These are phyloP conservation scores for Xiphydria camelus DNA, from an alignment of 2,888 invertebrate species.

Conservation along the genomic window DNA sequence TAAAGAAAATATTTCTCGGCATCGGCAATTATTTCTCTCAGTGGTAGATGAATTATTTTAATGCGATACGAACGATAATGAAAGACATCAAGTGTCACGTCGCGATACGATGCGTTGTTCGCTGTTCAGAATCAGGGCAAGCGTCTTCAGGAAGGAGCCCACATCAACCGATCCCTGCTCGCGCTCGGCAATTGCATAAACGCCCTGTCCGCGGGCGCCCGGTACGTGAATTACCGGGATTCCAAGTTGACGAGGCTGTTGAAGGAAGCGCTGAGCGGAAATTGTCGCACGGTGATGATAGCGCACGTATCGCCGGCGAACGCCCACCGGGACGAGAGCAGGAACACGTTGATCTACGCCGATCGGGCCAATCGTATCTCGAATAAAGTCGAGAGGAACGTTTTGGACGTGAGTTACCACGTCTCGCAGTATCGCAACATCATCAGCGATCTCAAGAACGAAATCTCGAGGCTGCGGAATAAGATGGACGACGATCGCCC, in stretches of 20 bases:
- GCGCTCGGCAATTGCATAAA: slow-evolving; percentile 96
- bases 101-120: neutral
- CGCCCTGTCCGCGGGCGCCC: slow-evolving; percentile 81
- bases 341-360: slow-evolving; percentile 92
- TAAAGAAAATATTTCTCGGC: no score
- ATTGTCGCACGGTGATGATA: slow-evolving; percentile 96
- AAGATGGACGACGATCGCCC: slow-evolving; percentile 77
- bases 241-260: slow-evolving; percentile 91
- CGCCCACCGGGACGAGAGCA: slow-evolving; percentile 84
- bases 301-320: slow-evolving; percentile 90
- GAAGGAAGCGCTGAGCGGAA: slow-evolving; percentile 85
- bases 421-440: slow-evolving; percentile 84
- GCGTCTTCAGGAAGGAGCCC: slow-evolving; percentile 88
- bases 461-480: slow-evolving; percentile 77
- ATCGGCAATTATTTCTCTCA: no score
- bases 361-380: slow-evolving; percentile 92
- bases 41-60: neutral
- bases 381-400: slow-evolving; percentile 71
- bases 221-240: slow-evolving; percentile 94
- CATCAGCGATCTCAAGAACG: slow-evolving; percentile 80
- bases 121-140: slow-evolving; percentile 75
- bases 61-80: neutral
- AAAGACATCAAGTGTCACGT: no score
- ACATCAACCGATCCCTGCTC: slow-evolving; percentile 88
- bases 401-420: slow-evolving; percentile 68